Evolutionary conservation across 2,113 vertebrate genomes (phyloP).

Genomic region (Euleptes europaea): DNA sequence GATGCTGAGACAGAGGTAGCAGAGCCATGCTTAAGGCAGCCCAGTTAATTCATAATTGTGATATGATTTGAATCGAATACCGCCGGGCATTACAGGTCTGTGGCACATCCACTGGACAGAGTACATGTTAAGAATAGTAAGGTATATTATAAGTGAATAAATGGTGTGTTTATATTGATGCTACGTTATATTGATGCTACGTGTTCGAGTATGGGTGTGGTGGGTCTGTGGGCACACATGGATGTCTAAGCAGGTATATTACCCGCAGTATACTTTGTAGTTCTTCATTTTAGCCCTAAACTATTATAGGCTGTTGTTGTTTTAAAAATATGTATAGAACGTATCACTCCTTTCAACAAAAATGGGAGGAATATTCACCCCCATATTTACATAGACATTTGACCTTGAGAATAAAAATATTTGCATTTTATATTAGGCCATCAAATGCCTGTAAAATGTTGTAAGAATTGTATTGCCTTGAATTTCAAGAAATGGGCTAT

Average conservation of each 20-base stretch:
- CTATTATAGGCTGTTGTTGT: constrained; percentile 14
- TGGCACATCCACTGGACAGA: background rate
- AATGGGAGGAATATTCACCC: constrained; percentile 19
- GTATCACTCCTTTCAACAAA: constrained; percentile 29
- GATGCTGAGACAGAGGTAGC: background rate
- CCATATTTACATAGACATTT: constrained; percentile 46
- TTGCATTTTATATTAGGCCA: constrained; percentile 58
- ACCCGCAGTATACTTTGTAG: constrained; percentile 19
- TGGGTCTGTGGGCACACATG: background rate
- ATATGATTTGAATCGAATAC: background rate
- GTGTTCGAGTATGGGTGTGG: rapidly evolving
- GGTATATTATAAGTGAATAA: background rate
- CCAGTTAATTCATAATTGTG: background rate
- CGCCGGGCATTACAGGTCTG: background rate
- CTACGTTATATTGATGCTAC: background rate
- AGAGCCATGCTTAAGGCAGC: background rate
- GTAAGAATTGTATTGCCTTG: constrained; percentile 53
- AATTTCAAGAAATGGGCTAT: constrained; percentile 57
- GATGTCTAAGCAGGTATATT: background rate
- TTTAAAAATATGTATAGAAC: constrained; percentile 16
- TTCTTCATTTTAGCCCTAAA: constrained; percentile 39
- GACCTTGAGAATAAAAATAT: constrained; percentile 58
- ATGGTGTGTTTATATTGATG: background rate
- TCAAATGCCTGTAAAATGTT: constrained; percentile 55
- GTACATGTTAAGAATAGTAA: background rate